These are phyloP conservation scores for Lutjanus campechanus DNA, from an alignment of 2,797 vertebrate genomes.

Conservation along the genomic window DNA sequence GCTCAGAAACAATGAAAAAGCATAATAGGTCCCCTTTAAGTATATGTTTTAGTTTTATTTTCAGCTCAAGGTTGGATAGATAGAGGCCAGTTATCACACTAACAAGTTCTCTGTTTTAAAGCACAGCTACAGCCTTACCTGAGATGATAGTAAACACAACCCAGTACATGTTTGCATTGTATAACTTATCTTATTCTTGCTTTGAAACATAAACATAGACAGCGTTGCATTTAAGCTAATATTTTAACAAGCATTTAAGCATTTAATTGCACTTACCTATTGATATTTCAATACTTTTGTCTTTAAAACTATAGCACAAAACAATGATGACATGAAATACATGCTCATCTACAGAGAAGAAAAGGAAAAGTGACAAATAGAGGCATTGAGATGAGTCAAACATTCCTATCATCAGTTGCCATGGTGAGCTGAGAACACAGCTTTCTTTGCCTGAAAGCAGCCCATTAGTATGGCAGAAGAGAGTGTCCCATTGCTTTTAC, in stretches of 20 bases:
- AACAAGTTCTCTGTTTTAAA: background rate
- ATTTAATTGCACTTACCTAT: background rate
- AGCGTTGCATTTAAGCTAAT: background rate
- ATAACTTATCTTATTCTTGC: background rate
- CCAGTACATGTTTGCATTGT: background rate
- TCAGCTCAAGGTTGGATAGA: background rate
- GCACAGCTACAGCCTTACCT: background rate
- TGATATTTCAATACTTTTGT: constrained; percentile 1
- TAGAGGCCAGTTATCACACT: background rate
- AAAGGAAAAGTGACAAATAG: constrained; percentile 50
- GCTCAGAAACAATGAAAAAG: no score
- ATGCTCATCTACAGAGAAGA: constrained; percentile 36
- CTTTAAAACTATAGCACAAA: background rate
- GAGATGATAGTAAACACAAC: background rate
- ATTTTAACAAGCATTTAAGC: background rate
- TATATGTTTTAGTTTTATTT: background rate
- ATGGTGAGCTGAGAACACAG: constrained; percentile 68
- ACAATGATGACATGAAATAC: constrained; percentile 24
- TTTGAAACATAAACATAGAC: background rate
- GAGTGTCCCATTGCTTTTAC: constrained; percentile 45
- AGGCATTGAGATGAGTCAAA: constrained; percentile 61
- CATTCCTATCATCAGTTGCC: constrained; percentile 69
- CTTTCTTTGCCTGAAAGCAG: constrained; percentile 57
- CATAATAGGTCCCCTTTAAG: no score
- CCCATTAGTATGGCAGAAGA: constrained; percentile 60